These are phyloP conservation scores for Nemapogon koenigi DNA, from an alignment of 2,888 invertebrate species.

Conservation along the genomic window DNA sequence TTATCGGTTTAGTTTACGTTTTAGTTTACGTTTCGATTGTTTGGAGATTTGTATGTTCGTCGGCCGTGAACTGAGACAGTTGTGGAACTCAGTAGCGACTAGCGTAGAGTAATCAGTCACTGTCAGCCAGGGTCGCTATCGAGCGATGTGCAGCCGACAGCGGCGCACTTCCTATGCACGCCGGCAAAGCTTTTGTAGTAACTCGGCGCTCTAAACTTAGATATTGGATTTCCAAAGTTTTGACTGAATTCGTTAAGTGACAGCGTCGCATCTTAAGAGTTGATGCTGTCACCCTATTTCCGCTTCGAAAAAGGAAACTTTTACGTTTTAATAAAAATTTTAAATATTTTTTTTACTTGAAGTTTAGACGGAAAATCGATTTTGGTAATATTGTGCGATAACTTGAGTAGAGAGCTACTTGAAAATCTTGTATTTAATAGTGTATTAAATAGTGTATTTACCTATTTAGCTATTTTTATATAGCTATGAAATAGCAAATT, in stretches of 20 bases:
- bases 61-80: slow-evolving; percentile 33
- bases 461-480: too few species aligned
- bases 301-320: too few species aligned
- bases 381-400: too few species aligned
- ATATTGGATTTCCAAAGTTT: slow-evolving; percentile 56
- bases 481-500: too few species aligned
- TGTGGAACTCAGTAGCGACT: slow-evolving; percentile 9
- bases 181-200: slow-evolving; percentile 22
- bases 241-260: slow-evolving; percentile 37
- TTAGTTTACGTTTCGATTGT: slow-evolving; percentile 3
- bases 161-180: slow-evolving; percentile 19
- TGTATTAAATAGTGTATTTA: too few species aligned
- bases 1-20: slow-evolving; percentile 2
- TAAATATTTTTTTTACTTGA: too few species aligned
- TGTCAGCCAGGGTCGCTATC: slow-evolving; percentile 41
- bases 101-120: slow-evolving; percentile 39
- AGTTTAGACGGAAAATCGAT: too few species aligned
- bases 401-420: too few species aligned
- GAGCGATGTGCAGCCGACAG: slow-evolving; percentile 50
- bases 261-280: slow-evolving; percentile 4
- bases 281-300: slow-evolving; percentile 1
- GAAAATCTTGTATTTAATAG: too few species aligned
- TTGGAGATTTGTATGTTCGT: slow-evolving; percentile 5
- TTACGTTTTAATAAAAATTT: too few species aligned
- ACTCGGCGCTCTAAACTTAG: slow-evolving; percentile 41